These are phyloP conservation scores for Anorthoa munda DNA, from an alignment of 2,888 invertebrate species.

Conservation along the genomic window DNA sequence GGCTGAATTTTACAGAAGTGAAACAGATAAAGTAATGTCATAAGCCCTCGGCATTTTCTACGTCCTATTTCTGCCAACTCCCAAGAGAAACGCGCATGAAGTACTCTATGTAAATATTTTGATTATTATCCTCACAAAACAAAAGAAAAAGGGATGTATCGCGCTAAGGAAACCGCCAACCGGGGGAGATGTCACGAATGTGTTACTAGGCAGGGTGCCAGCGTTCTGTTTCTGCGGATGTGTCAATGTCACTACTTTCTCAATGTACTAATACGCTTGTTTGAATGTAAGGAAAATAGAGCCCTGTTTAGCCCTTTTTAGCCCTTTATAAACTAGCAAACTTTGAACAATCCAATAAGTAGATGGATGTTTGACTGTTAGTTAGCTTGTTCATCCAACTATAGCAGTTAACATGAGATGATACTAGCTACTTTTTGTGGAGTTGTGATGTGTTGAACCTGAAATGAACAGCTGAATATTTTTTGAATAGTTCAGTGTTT, in stretches of 20 bases:
- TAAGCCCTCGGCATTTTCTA: background rate
- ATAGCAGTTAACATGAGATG: too few species aligned
- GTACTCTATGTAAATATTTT: slow-evolving; percentile 43
- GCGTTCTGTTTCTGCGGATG: background rate
- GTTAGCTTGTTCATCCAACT: too few species aligned
- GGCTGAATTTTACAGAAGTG: slow-evolving; percentile 5
- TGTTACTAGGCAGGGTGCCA: slow-evolving; percentile 45
- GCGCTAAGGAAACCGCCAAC: slow-evolving; percentile 5
- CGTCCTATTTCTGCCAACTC: background rate
- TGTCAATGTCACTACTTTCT: slow-evolving; percentile 35
- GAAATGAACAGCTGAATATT: too few species aligned
- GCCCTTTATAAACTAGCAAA: background rate
- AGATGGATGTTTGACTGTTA: too few species aligned
- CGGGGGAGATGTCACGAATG: slow-evolving; percentile 11
- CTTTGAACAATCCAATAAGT: too few species aligned
- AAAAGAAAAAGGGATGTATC: slow-evolving; percentile 26
- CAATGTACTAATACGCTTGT: slow-evolving; percentile 15
- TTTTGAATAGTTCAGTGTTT: too few species aligned
- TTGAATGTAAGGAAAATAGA: slow-evolving; percentile 3
- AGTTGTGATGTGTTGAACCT: too few species aligned
- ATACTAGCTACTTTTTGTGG: too few species aligned
- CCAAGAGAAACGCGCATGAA: slow-evolving; percentile 8
- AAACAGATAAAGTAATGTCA: background rate
- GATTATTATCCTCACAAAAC: slow-evolving; percentile 6
- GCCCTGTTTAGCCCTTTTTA: background rate